These are phyloP conservation scores for Pogonophryne albipinna DNA, from an alignment of 2,797 vertebrate species.

Conservation along the genomic window DNA sequence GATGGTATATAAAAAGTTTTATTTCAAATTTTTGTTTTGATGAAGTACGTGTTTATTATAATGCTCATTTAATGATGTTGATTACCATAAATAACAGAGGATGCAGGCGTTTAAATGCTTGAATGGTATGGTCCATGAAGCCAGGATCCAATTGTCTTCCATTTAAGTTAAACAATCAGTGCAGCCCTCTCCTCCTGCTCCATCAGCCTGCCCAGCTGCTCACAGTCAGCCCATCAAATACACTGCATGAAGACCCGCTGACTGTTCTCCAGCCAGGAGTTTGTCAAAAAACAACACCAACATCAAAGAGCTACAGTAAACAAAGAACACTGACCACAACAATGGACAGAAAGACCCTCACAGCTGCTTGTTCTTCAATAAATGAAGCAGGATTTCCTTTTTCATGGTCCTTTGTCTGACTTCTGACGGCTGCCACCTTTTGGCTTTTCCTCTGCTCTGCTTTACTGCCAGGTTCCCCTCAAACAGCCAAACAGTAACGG, in stretches of 20 bases:
- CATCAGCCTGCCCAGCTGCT: constrained; percentile 63
- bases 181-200: constrained; percentile 33
- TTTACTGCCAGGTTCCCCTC: constrained; percentile 42
- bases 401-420: constrained; percentile 51
- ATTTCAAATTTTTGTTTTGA: background rate
- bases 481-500: constrained; percentile 51
- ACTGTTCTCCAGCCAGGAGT: constrained; percentile 63
- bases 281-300: constrained; percentile 49
- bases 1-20: too few relatives aligned
- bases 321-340: constrained; percentile 50
- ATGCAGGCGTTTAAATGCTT: constrained; percentile 20
- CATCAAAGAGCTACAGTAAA: constrained; percentile 61
- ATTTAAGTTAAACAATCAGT: constrained; percentile 38
- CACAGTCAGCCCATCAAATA: constrained; percentile 56
- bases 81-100: constrained; percentile 25
- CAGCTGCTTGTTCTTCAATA: constrained; percentile 20
- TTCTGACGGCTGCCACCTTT: constrained; percentile 54
- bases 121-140: constrained; percentile 18
- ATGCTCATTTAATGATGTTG: background rate
- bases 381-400: constrained; percentile 65
- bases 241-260: constrained; percentile 38
- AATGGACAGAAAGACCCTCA: constrained; percentile 32
- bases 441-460: constrained; percentile 37
- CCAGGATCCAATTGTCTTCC: constrained; percentile 24
- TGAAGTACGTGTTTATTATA: background rate